Evolutionary conservation across 2,113 vertebrate species (phyloP).

Genomic region (Calyptommatus sinebrachiatus): DNA sequence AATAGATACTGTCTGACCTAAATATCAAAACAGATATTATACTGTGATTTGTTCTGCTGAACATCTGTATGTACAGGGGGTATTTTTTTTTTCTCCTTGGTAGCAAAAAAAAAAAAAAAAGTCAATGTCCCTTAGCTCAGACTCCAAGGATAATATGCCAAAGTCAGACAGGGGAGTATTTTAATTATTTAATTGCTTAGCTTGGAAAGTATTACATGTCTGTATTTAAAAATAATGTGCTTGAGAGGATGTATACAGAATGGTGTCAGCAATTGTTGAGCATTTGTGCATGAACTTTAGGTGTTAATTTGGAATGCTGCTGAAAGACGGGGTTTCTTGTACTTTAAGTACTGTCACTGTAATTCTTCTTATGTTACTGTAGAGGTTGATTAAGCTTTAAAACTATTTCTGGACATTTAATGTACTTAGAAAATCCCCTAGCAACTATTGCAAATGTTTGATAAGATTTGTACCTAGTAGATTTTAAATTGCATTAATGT

Average conservation of each 20-base stretch:
- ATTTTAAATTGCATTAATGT: constrained; percentile 76
- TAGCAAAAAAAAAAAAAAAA: too few relatives aligned
- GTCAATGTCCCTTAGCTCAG: not conserved
- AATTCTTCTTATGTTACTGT: constrained; percentile 49
- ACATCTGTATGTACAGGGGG: not conserved
- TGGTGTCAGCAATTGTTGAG: not conserved
- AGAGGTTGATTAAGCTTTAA: constrained; percentile 42
- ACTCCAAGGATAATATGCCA: too few relatives aligned
- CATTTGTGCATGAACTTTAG: not conserved
- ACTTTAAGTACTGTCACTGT: constrained; percentile 43
- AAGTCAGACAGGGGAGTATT: too few relatives aligned
- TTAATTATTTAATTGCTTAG: not conserved
- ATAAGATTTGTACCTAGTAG: constrained; percentile 75
- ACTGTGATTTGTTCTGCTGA: not conserved
- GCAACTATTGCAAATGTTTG: constrained; percentile 54
- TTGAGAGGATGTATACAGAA: not conserved
- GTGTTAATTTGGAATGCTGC: not conserved
- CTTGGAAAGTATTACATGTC: not conserved
- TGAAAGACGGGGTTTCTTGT: not conserved
- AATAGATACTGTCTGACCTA: not conserved
- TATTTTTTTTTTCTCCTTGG: too few relatives aligned
- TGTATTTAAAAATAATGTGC: not conserved
- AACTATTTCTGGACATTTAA: constrained; percentile 51
- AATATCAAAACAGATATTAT: not conserved
- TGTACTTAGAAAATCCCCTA: constrained; percentile 62